A percentile compares a stretch with the other conserved stretches of the same genome.
Conservation (phyloP, 2,113 vertebrate species). For the Xiphophorus maculatus region DNA sequence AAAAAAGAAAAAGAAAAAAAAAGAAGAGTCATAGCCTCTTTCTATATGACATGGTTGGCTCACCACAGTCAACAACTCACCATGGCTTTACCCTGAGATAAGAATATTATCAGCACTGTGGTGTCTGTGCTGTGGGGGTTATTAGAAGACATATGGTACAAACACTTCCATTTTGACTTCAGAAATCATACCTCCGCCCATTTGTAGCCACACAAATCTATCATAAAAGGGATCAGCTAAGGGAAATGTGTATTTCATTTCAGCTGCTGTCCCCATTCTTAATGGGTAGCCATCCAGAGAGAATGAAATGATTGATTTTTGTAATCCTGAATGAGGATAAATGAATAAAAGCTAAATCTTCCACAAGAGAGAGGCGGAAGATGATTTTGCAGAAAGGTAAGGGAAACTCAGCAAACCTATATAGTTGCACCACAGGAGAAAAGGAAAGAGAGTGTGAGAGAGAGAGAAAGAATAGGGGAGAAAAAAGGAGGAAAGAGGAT, state of each 20-base stretch:
- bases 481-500: conserved; percentile 5
- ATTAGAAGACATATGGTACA: conserved; percentile 77
- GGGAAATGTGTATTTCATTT: conserved; percentile 82
- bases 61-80: conserved; percentile 60
- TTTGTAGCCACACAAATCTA: conserved; percentile 78
- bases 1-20: conserved; percentile 1
- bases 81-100: conserved; percentile 69
- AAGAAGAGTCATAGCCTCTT: conserved; percentile 57
- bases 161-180: conserved; percentile 75
- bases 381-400: conserved; percentile 47
- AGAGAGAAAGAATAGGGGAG: conserved; percentile 4
- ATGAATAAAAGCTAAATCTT: conserved; percentile 72
- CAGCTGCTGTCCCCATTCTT: conserved; percentile 75
- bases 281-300: conserved; percentile 79
- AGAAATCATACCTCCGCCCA: conserved; percentile 67
- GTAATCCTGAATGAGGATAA: conserved; percentile 78
- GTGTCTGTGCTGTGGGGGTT: conserved; percentile 77
- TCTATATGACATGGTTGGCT: conserved; percentile 69
- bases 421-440: conserved; percentile 42
- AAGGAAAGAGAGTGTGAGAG: conserved; percentile 15
- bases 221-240: conserved; percentile 71
- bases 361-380: conserved; percentile 69
- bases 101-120: conserved; percentile 68
- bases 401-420: conserved; percentile 68
- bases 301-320: conserved; percentile 84